Base-by-base conservation (phyloP, 1,140 invertebrate species). In the Fopius arisanus region DNA sequence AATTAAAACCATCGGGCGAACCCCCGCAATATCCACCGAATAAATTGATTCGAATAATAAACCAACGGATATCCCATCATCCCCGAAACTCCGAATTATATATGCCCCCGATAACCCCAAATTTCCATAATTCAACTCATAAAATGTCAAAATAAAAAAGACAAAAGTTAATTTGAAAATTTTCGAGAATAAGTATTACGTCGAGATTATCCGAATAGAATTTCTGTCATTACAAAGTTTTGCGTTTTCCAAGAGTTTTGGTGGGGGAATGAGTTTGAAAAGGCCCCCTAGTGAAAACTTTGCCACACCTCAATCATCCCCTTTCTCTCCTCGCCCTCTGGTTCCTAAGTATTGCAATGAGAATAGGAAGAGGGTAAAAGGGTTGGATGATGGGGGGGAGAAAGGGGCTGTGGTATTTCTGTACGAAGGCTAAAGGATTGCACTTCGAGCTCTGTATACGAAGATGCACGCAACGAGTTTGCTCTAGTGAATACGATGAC, bases 181-280 rank as follows among this genome's bases (percentile, higher is more conserved):
- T 54, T 54, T 54, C 19, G 4, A 26, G 3, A 54, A 54, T 21
- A 48, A 9, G 48, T 54, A 26, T 54, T 54, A 21, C 28, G 5
- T 14, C 59, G 23, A 59, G 43, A 59, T 51, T 67, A 67, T 54
- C 23, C 21, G 28, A 68, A 73, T 59, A 59, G 65, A 68, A 62
- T 67, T 73, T 68, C 28, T 40, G 43, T 73, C 63, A 68, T 73
- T 73, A 54, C n/a, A 68, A 73, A 73, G 72, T 68, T 73, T 68
- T 67, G 41, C 31, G n/a, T 73, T 54, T 72, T 67, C 21, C 28
- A 62, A 73, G 28, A 63, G 59, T 14, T 63, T 10, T 43, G 40
- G 3, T 43, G 21, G 21, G 48, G n/a, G 48, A 54, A 12, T 31
- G 62, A 31, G 48, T 73, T 68, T 73, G 9, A 73, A 68, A 73